Evolutionary conservation across 2,797 vertebrate species (phyloP), one percentile per base, ranked within the genome.

Genomic region (Ctenosaura bakeri): DNA sequence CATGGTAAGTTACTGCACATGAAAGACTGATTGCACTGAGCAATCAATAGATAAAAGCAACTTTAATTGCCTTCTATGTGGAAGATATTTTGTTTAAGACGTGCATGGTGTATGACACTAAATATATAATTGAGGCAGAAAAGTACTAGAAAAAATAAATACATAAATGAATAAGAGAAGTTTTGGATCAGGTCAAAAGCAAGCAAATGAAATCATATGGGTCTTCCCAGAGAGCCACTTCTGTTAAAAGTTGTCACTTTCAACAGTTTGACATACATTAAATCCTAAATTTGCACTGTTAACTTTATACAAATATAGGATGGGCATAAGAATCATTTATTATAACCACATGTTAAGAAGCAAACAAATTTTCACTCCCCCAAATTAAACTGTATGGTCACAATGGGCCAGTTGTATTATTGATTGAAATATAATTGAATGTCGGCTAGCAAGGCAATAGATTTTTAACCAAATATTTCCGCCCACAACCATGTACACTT

Each of bases 231-330:
- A 80, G 26, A 12, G 6, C 22, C 9, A 18, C 71, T 83, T 42
- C 24, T 64, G 66, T 86, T 82, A 82, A 76, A 81, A 32, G 32
- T 42, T 87, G 73, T n/a, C 5, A 8, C 32, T 77, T 87, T 69
- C 46, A 38, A 87, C 62, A 52, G 59, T 5, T 46, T 89, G 92
- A 94, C 92, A 93, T 91, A 91, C 87, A 95, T 86, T 76, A 94
- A 94, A 94, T 92, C 81, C 88, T 94, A 95, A 96, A 94, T 93
- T 38, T 89, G 78, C 88, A 91, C 90, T 92, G 79, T 91, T 88
- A 64, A n/a, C 88, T 92, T 94, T 95, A 83, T 90, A 64, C 26
- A 95, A 80, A 92, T 62, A 54, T 89, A 91, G 20, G 89, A 93
- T 94, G 94, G 92, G 18, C 6, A 82, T 32, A 91, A 52, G 8